Evolutionary conservation across 2,888 invertebrate species (phyloP), one percentile per base, ranked within the genome.

Genomic region (Criorhina ranunculi): DNA sequence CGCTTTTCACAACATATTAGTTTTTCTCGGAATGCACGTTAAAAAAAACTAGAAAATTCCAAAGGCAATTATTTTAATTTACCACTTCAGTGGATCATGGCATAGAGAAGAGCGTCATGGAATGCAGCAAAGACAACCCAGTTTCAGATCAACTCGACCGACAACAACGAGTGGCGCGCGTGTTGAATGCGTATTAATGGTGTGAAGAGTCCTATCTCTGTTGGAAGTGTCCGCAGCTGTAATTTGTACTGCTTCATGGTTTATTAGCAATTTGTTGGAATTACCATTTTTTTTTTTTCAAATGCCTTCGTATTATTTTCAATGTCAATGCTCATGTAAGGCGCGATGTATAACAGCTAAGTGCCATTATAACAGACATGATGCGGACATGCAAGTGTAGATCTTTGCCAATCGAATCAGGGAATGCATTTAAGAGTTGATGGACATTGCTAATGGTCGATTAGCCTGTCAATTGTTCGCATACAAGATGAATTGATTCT

Each of bases 241-340:
- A 55, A 53, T 60, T 69, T 70, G 55, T 33, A 46, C 55, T 40
- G 37, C 55, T 33, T 19, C 49, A 31, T 67, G 40, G 37, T 67
- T 67, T 66, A 76, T 76, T 66, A 72, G 49, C 78, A 57, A 79
- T 72, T 79, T 79, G 78, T 57, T 72, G 72, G 37, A 79, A 72
- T 72, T 79, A 72, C 72, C 57, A 64, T 64, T 29, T 29, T 35
- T 4, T 46, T 29, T 64, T 76, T 59, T 57, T 44, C 70, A 78
- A 78, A 78, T 57, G 64, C 72, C 64, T 79, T 72, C 57, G 17
- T 44, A 42, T 66, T 44, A 73, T 79, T 79, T 66, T 79, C 79
- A 66, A 66, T 73, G 79, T 79, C 79, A 79, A 79, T 79, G 59
- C 59, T 73, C 66, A 73, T 73, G 73, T 59, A 33, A 66, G 55